phyloP scores from a whole-genome alignment of 2,797 vertebrate species.

The Naso thynnoides region DNA sequence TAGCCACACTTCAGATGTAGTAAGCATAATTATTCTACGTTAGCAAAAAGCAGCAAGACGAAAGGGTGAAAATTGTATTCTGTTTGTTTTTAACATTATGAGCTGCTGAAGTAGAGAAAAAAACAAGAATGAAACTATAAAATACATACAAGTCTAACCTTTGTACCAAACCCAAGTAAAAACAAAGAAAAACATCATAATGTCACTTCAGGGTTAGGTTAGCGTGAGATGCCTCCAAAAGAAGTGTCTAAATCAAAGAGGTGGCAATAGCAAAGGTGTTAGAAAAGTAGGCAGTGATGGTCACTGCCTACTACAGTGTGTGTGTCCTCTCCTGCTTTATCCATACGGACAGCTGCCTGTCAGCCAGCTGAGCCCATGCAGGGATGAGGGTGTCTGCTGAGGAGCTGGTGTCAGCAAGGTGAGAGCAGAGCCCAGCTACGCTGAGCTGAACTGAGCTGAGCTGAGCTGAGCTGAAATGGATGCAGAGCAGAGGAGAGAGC shows the following conservation, averaged over 20 bases:
- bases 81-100: conserved; percentile 16
- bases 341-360: conserved; percentile 81
- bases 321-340: conserved; percentile 69
- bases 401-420: conserved; percentile 76
- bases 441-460: conserved; percentile 73
- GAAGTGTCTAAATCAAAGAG: conserved; percentile 41
- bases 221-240: conserved; percentile 23
- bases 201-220: conserved; percentile 15
- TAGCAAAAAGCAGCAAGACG: conserved; percentile 16
- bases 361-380: conserved; percentile 79
- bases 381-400: conserved; percentile 71
- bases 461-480: conserved; percentile 66
- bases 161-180: neutral
- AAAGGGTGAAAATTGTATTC: neutral
- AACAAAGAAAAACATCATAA: conserved; percentile 8
- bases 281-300: conserved; percentile 60
- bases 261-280: conserved; percentile 57
- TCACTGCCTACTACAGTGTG: conserved; percentile 65
- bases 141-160: conserved; percentile 1
- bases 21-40: conserved; percentile 16
- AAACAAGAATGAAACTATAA: neutral
- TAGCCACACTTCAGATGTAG: conserved; percentile 45
- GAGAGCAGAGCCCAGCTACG: conserved; percentile 62
- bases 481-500: conserved; percentile 59
- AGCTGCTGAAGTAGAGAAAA: neutral